These are phyloP conservation scores for Galaxias olidus DNA, from an alignment of 2,797 vertebrate genomes.

Conservation along the genomic window DNA sequence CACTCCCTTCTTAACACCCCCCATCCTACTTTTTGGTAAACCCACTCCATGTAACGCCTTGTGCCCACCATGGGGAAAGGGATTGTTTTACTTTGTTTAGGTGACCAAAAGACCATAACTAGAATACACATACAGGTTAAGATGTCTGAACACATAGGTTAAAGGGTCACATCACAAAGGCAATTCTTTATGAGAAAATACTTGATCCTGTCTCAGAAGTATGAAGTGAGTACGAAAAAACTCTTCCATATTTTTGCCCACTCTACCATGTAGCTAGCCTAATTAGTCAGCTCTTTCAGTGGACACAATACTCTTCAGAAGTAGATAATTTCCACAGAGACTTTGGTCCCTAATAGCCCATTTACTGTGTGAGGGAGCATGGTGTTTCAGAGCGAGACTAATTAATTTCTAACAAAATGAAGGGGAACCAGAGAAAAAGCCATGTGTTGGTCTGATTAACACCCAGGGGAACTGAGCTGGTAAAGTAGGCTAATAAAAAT, in stretches of 20 bases:
- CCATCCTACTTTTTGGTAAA: not conserved
- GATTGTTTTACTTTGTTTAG: slow-evolving; percentile 6
- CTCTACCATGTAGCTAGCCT: slow-evolving; percentile 41
- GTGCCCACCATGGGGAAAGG: no score
- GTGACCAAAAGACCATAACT: slow-evolving; percentile 4
- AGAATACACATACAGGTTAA: no score
- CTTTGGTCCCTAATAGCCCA: slow-evolving; percentile 59
- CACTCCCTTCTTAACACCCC: slow-evolving; percentile 36
- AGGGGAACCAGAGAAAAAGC: slow-evolving; percentile 38
- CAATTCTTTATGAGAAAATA: slow-evolving; percentile 8
- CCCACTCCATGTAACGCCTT: no score
- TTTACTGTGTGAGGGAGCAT: slow-evolving; percentile 51
- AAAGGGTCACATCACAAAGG: no score
- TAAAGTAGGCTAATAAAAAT: slow-evolving; percentile 20
- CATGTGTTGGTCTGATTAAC: slow-evolving; percentile 47
- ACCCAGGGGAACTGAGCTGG: slow-evolving; percentile 25
- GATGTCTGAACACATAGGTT: no score
- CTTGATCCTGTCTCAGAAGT: slow-evolving; percentile 14
- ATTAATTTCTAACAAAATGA: slow-evolving; percentile 62
- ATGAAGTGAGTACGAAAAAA: slow-evolving; percentile 41
- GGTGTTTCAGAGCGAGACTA: slow-evolving; percentile 63
- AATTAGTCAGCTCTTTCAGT: slow-evolving; percentile 60
- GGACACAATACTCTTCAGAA: slow-evolving; percentile 52
- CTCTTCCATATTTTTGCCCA: slow-evolving; percentile 25
- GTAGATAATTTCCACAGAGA: slow-evolving; percentile 65